Evolutionary conservation across 2,888 invertebrate genomes (phyloP).

Genomic region (Chrysolina oricalcia): DNA sequence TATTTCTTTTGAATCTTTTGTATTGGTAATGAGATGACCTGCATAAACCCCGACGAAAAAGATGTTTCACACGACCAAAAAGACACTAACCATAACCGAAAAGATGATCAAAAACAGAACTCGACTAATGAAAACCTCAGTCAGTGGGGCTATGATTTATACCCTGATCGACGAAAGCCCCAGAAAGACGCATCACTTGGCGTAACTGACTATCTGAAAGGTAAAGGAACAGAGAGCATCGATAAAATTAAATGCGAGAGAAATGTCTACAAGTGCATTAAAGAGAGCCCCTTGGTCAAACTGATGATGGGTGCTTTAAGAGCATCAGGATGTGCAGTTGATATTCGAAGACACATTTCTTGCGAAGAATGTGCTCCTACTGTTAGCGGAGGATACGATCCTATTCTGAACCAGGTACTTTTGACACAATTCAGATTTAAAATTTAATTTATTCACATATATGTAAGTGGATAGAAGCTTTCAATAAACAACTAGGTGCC

Average conservation of each 20-base stretch:
- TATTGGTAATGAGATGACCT: neutral
- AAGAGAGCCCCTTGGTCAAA: conserved; percentile 87
- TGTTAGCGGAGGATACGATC: conserved; percentile 94
- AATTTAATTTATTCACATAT: no score
- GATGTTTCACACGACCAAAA: neutral
- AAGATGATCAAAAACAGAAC: neutral
- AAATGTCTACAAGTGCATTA: conserved; percentile 83
- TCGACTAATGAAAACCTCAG: conserved; percentile 25
- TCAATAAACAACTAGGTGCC: no score
- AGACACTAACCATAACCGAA: neutral
- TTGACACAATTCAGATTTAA: no score
- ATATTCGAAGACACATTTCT: conserved; percentile 89
- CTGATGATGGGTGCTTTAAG: conserved; percentile 89
- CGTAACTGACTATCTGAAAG: conserved; percentile 51
- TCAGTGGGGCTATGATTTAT: conserved; percentile 86
- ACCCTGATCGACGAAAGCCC: conserved; percentile 87
- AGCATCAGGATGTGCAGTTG: conserved; percentile 85
- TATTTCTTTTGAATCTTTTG: no score
- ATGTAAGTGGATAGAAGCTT: no score
- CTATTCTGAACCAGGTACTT: conserved; percentile 82
- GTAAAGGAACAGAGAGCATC: conserved; percentile 81
- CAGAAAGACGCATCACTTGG: conserved; percentile 73
- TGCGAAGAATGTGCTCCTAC: conserved; percentile 91
- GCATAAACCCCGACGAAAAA: conserved; percentile 13
- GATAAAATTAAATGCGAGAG: conserved; percentile 87